Evolutionary conservation across 2,888 invertebrate genomes (phyloP).

Genomic region (Drosophila borealis): DNA sequence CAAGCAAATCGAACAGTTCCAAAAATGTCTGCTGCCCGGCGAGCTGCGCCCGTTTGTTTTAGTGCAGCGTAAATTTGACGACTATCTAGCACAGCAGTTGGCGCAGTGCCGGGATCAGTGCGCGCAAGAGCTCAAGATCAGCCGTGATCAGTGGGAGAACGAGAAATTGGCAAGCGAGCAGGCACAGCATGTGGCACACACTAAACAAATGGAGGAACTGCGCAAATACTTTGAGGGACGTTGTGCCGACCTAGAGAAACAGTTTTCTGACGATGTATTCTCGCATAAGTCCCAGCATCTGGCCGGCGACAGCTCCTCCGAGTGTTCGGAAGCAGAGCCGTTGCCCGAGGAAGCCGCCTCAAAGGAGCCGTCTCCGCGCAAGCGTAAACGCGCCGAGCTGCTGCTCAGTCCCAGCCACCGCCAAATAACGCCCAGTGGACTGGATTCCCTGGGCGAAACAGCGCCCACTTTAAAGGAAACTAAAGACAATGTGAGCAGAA

Average conservation of each 20-base stretch:
- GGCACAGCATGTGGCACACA: slow-evolving; percentile 88
- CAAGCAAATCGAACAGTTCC: slow-evolving; percentile 84
- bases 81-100: slow-evolving; percentile 86
- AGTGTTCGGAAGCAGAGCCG: slow-evolving; percentile 83
- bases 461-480: slow-evolving; percentile 40
- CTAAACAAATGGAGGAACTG: slow-evolving; percentile 91
- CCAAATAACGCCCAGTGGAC: slow-evolving; percentile 83
- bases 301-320: slow-evolving; percentile 85
- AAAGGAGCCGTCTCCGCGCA: slow-evolving; percentile 81
- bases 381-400: slow-evolving; percentile 81
- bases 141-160: slow-evolving; percentile 85
- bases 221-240: slow-evolving; percentile 92
- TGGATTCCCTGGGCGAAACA: slow-evolving; percentile 61
- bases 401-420: slow-evolving; percentile 84
- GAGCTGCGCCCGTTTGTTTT: slow-evolving; percentile 84
- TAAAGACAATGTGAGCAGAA: slow-evolving; percentile 55
- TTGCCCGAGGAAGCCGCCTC: slow-evolving; percentile 75
- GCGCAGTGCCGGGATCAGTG: slow-evolving; percentile 84
- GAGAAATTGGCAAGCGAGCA: slow-evolving; percentile 88
- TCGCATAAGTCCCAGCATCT: slow-evolving; percentile 88
- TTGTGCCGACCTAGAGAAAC: slow-evolving; percentile 92
- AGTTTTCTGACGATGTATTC: slow-evolving; percentile 89
- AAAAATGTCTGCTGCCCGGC: slow-evolving; percentile 82
- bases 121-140: slow-evolving; percentile 81
- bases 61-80: slow-evolving; percentile 87